These are phyloP conservation scores for Sisyra terminalis DNA, from an alignment of 2,888 invertebrate species.

Conservation along the genomic window DNA sequence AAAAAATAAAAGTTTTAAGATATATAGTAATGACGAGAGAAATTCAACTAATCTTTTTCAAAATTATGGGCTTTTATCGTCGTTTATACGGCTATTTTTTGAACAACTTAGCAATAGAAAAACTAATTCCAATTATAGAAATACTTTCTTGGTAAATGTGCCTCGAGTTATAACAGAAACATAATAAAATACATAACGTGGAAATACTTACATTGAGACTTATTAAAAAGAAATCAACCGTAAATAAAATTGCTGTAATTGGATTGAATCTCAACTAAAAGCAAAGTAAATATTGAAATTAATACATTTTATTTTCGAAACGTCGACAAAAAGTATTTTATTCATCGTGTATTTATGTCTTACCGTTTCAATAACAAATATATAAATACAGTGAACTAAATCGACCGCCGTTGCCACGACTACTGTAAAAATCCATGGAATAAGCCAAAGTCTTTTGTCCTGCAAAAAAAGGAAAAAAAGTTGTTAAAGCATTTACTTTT, in stretches of 20 bases:
- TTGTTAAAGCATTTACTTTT: too few relatives aligned
- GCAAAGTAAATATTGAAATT: constrained; percentile 18
- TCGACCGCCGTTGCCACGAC: constrained; percentile 48
- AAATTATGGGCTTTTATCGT: too few relatives aligned
- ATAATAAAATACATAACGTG: too few relatives aligned
- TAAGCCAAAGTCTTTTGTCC: constrained; percentile 50
- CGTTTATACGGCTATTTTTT: too few relatives aligned
- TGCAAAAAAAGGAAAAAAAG: constrained; percentile 26
- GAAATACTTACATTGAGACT: constrained; percentile 58
- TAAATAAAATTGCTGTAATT: constrained; percentile 55
- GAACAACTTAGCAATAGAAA: too few relatives aligned
- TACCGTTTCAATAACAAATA: constrained; percentile 47
- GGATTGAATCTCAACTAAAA: constrained; percentile 57
- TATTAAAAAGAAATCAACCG: constrained; percentile 60
- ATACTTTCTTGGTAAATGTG: too few relatives aligned
- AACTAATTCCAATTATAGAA: too few relatives aligned
- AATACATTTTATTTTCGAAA: not conserved
- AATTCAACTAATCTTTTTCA: too few relatives aligned
- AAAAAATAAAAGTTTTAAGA: too few relatives aligned
- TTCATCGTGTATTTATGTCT: constrained; percentile 23
- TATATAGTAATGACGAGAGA: too few relatives aligned
- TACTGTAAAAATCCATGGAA: constrained; percentile 61
- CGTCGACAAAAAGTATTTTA: not conserved
- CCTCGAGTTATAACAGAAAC: too few relatives aligned
- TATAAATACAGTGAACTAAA: constrained; percentile 44